Evolutionary conservation across 1,140 invertebrate genomes (phyloP), one percentile per base, ranked within the genome.

Genomic region (Ceratina japonica): DNA sequence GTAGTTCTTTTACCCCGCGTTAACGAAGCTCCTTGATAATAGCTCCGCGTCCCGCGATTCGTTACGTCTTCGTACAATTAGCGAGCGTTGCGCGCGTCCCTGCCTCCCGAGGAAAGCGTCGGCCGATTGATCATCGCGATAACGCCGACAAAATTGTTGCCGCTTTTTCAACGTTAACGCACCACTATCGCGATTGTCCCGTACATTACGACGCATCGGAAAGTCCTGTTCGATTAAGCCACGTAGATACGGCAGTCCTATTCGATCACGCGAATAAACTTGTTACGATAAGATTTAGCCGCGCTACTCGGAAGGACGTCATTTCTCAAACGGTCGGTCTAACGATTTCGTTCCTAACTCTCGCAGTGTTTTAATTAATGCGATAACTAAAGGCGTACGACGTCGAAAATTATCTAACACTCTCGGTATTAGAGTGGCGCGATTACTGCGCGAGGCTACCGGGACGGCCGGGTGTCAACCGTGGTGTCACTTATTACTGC

Each of bases 41-140:
- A 51, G 27, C 18, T 37, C 49, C n/a, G 16, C 49, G 15, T 8
- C 58, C 24, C 52, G 13, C 13, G 80, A 76, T 75, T 80, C 80
- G 54, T 84, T 82, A 80, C 51, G 37, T 74, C 81, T 51, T 52
- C 16, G 73, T 73, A 76, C 73, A 85, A 85, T 84, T 84, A 85
- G 64, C 66, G 59, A n/a, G 20, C 37, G 71, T 44, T 68, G 71
- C 49, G 12, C 54, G 54, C 22, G 58, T 68, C 22, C 66, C 18
- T n/a, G n/a, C 7, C 15, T 31, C 27, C 27, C 24, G n/a, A 3
- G 27, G 69, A 65, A 51, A 59, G 12, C 27, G 27, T 31, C 27
- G 27, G 27, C 61, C 51, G 66, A 54, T 22, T 52, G 16, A 52
- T 16, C 69, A 79, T 83, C 62, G 73, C 69, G 82, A 84, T 84